Evolutionary conservation across 2,113 vertebrate species (phyloP).

Genomic region (Eulacestoma nigropectus): DNA sequence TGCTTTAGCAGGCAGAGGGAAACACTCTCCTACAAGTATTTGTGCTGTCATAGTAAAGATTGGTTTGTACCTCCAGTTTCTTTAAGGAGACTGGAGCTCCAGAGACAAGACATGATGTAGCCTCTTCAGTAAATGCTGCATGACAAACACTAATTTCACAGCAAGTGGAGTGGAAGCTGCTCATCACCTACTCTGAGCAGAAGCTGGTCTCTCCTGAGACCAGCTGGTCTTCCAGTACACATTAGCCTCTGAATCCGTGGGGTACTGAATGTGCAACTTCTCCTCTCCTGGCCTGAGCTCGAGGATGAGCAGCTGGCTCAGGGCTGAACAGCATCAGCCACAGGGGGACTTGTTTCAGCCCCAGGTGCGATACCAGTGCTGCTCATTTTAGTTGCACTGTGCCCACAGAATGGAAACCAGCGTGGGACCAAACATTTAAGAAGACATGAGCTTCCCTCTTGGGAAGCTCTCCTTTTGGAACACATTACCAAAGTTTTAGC

Average conservation of each 20-base stretch:
- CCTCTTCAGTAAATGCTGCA: not conserved
- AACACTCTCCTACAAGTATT: not conserved
- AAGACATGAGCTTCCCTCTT: not conserved
- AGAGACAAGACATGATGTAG: not conserved
- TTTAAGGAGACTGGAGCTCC: not conserved
- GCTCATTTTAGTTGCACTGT: not conserved
- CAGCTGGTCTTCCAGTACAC: not conserved
- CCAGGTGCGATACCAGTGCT: too few relatives aligned
- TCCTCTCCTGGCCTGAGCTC: not conserved
- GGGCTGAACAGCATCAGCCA: not conserved
- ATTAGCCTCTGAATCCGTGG: not conserved
- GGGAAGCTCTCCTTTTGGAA: not conserved
- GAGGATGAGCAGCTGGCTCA: not conserved
- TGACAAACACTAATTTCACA: not conserved
- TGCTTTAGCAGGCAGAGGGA: not conserved
- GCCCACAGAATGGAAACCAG: not conserved
- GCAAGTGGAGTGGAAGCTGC: not conserved
- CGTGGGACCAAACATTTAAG: rapidly evolving
- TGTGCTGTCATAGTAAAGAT: not conserved
- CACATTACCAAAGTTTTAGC: not conserved
- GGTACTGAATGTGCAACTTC: not conserved
- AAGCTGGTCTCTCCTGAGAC: not conserved
- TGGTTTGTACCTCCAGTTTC: not conserved
- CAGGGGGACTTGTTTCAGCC: not conserved
- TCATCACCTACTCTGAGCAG: not conserved